A percentile compares a stretch with the other conserved stretches of the same genome.
Evolutionary conservation across 92 coral and sea anemone species (phyloP).

Genomic region (Montipora capitata): DNA sequence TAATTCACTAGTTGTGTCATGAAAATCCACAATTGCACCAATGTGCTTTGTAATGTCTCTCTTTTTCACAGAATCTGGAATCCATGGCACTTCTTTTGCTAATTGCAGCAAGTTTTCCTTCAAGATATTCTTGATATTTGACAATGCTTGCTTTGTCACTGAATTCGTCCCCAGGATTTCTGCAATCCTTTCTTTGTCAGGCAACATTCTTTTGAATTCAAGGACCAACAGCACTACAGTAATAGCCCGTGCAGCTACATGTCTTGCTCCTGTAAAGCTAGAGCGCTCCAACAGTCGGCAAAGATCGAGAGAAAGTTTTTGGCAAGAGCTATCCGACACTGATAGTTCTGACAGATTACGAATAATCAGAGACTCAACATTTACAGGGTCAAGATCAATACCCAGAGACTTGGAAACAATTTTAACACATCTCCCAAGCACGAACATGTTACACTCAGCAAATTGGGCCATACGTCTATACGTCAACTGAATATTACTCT

Average conservation of each 20-base stretch:
- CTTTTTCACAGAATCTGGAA: slow-evolving; percentile 37
- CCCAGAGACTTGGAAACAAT: slow-evolving; percentile 27
- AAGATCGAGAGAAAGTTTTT: slow-evolving; percentile 60
- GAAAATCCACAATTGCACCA: slow-evolving; percentile 66
- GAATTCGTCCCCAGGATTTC: slow-evolving; percentile 45
- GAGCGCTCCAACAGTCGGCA: slow-evolving; percentile 46
- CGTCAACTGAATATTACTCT: slow-evolving; percentile 59
- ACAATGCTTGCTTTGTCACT: not conserved
- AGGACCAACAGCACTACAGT: slow-evolving; percentile 50
- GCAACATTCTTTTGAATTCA: slow-evolving; percentile 31
- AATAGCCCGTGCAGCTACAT: not conserved
- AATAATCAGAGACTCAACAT: slow-evolving; percentile 41
- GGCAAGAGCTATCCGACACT: slow-evolving; percentile 51
- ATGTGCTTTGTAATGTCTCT: slow-evolving; percentile 54
- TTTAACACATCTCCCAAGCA: slow-evolving; percentile 57
- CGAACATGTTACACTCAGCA: slow-evolving; percentile 56
- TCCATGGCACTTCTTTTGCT: slow-evolving; percentile 86
- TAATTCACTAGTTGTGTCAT: slow-evolving; percentile 58
- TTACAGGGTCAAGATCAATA: slow-evolving; percentile 45
- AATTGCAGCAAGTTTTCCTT: slow-evolving; percentile 51
- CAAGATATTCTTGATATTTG: not conserved
- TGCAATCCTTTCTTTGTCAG: slow-evolving; percentile 20
- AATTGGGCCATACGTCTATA: slow-evolving; percentile 72
- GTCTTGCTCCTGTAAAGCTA: not conserved
- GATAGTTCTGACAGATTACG: slow-evolving; percentile 67